phyloP scores from a whole-genome alignment of 2,888 invertebrate genomes.

The Acrocera orbiculus region DNA sequence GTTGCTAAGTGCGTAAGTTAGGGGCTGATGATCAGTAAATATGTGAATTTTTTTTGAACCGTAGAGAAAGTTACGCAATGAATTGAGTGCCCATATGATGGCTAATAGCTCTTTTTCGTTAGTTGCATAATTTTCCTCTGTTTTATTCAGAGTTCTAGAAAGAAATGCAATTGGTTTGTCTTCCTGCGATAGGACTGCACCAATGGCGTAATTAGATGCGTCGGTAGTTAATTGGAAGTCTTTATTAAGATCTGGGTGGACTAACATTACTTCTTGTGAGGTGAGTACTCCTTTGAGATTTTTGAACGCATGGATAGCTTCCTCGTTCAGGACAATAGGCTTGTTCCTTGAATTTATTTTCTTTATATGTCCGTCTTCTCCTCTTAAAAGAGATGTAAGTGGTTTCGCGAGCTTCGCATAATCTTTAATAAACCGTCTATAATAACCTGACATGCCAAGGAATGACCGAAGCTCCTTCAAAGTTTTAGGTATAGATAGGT shows the following conservation, averaged over 20 bases:
- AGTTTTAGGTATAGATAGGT: slow-evolving; percentile 12
- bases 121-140: slow-evolving; percentile 2
- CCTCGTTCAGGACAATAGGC: not conserved
- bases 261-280: slow-evolving; percentile 4
- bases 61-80: slow-evolving; percentile 2
- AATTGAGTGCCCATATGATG: slow-evolving; percentile 2
- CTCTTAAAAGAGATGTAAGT: slow-evolving; percentile 12
- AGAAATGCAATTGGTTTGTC: slow-evolving; percentile 1
- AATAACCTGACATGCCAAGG: slow-evolving; percentile 13
- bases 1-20: slow-evolving; percentile 3
- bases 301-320: slow-evolving; percentile 1
- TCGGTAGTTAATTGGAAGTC: slow-evolving; percentile 3
- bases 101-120: slow-evolving; percentile 3
- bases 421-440: slow-evolving; percentile 12
- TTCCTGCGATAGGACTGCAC: slow-evolving; percentile 3
- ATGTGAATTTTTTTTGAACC: slow-evolving; percentile 2
- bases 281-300: slow-evolving; percentile 3
- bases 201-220: slow-evolving; percentile 3
- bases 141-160: slow-evolving; percentile 3
- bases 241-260: slow-evolving; percentile 4
- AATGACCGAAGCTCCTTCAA: slow-evolving; percentile 11
- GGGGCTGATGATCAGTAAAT: slow-evolving; percentile 1
- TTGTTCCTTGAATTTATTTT: slow-evolving; percentile 6
- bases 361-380: slow-evolving; percentile 7
- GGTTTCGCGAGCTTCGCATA: slow-evolving; percentile 14